Evolutionary conservation across 2,113 vertebrate species (phyloP).

Genomic region (Notarius lentiginosus): DNA sequence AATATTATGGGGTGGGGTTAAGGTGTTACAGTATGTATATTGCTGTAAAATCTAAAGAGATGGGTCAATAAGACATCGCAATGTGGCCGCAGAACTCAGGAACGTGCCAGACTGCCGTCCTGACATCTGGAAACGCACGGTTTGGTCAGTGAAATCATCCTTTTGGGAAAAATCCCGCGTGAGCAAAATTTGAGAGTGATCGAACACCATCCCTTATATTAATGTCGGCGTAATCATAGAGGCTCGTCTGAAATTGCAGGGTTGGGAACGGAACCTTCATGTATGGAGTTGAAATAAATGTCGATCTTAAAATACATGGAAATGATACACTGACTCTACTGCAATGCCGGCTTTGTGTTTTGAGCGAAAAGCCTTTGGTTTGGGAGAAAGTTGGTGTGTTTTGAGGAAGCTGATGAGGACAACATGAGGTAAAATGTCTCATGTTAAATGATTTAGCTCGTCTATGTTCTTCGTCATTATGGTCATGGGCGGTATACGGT

Average conservation of each 20-base stretch:
- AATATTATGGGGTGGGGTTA: background rate
- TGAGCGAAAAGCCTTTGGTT: background rate
- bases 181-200: constrained; percentile 3
- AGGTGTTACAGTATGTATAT: no score
- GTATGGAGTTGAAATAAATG: background rate
- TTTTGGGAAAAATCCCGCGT: constrained; percentile 26
- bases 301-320: constrained; percentile 34
- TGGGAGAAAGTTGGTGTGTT: background rate
- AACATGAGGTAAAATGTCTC: background rate
- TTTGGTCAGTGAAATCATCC: constrained; percentile 47
- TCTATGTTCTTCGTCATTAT: background rate
- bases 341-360: background rate
- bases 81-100: background rate
- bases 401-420: background rate
- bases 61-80: background rate
- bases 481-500: background rate
- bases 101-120: constrained; percentile 49
- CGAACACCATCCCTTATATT: constrained; percentile 41
- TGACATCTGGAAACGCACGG: constrained; percentile 13
- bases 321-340: background rate
- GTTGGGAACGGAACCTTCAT: background rate
- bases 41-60: background rate
- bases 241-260: constrained; percentile 27
- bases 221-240: constrained; percentile 48
- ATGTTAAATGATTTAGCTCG: background rate